These are phyloP conservation scores for Chalcosyrphus nemorum DNA, from an alignment of 2,888 invertebrate genomes.

Conservation along the genomic window DNA sequence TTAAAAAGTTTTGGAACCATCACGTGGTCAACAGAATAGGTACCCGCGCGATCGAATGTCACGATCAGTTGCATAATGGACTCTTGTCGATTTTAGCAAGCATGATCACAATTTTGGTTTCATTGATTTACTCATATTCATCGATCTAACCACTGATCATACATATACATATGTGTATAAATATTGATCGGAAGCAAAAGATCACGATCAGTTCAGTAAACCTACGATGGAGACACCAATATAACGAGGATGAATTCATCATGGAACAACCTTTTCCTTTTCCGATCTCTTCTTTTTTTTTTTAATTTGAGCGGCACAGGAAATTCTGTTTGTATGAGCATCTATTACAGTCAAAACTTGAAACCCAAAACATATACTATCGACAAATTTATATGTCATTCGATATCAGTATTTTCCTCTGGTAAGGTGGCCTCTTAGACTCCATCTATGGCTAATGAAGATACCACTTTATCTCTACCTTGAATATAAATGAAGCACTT, in stretches of 20 bases:
- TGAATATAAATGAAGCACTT: conserved; percentile 43
- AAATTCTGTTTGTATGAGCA: not conserved
- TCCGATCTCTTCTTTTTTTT: not conserved
- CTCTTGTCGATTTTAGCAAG: no score
- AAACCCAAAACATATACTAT: not conserved
- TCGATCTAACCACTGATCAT: no score
- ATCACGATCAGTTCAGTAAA: no score
- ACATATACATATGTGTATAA: no score
- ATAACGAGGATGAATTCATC: no score
- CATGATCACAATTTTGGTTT: no score
- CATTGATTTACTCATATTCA: no score
- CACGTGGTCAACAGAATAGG: no score
- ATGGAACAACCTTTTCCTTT: no score
- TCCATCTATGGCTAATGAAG: conserved; percentile 23
- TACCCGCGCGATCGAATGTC: not conserved
- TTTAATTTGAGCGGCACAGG: not conserved
- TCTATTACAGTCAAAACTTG: not conserved
- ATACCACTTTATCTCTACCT: conserved; percentile 28
- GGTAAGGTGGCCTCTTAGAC: not conserved
- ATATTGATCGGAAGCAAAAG: no score
- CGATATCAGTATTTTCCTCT: conserved; percentile 12
- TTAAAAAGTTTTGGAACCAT: no score
- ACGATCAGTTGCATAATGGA: not conserved
- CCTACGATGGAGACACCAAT: no score
- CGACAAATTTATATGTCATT: conserved; percentile 18